These are phyloP conservation scores for Aplysina aerophoba DNA, from an alignment of 37 sponge, comb jelly and placozoan genomes.

Conservation along the genomic window DNA sequence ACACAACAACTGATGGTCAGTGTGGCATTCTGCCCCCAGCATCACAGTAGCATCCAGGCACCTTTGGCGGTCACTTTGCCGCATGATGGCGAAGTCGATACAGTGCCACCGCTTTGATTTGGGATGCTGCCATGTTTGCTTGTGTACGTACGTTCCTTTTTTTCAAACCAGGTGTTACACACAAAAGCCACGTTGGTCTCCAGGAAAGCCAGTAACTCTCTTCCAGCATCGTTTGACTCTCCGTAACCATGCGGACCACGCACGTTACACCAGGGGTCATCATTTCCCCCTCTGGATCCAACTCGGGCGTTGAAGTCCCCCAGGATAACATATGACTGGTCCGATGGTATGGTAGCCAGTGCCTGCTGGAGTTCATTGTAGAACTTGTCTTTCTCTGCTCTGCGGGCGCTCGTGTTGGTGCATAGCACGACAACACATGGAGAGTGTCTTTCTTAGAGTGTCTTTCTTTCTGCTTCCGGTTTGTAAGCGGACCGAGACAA, in stretches of 20 bases:
- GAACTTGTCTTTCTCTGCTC: conserved; percentile 14
- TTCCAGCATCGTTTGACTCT: conserved; percentile 38
- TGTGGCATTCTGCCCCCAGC: conserved; percentile 38
- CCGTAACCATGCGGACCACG: conserved; percentile 35
- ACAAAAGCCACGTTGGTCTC: conserved; percentile 29
- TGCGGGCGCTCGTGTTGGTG: conserved; percentile 11
- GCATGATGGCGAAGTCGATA: conserved; percentile 43
- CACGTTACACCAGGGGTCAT: conserved; percentile 20
- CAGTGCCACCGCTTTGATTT: conserved; percentile 13
- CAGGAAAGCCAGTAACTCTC: conserved; percentile 29
- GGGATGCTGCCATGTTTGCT: conserved; percentile 38
- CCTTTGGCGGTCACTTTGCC: conserved; percentile 17
- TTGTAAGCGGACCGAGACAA: not conserved
- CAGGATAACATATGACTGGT: conserved; percentile 22
- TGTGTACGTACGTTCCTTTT: conserved; percentile 41
- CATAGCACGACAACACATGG: conserved; percentile 3
- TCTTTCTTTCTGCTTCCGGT: too few species aligned
- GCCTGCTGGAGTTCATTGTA: conserved; percentile 24
- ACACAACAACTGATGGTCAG: conserved; percentile 20
- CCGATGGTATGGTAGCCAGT: conserved; percentile 14
- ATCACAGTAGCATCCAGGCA: conserved; percentile 38
- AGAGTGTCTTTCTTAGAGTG: not conserved
- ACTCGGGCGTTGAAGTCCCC: conserved; percentile 41
- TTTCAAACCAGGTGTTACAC: conserved; percentile 56
- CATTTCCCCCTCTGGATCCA: too few species aligned